phyloP scores from a whole-genome alignment of 2,888 invertebrate species.

The Zaprionus lineosus region DNA sequence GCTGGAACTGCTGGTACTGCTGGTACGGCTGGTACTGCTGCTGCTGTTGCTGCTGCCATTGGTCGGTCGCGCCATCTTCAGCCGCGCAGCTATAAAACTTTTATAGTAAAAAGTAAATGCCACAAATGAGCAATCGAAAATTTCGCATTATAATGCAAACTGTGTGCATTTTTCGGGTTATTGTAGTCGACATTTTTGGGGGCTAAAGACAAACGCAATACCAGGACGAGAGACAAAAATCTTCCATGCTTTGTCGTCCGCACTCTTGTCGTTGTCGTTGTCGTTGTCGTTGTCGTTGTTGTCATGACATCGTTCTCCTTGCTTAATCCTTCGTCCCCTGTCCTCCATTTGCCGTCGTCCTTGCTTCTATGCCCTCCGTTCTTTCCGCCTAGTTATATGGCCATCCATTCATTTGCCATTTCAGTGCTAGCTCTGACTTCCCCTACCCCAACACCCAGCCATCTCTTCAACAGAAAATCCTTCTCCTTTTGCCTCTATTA shows the following conservation, averaged over 20 bases:
- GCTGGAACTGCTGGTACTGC: conserved; percentile 6
- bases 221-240: too few species aligned
- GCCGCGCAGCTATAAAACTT: conserved; percentile 65
- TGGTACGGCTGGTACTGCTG: conserved; percentile 1
- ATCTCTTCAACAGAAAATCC: neutral
- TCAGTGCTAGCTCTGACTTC: neutral
- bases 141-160: conserved; percentile 79
- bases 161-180: conserved; percentile 76
- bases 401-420: conserved; percentile 48
- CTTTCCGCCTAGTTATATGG: too few species aligned
- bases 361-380: too few species aligned
- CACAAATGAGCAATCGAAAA: conserved; percentile 81
- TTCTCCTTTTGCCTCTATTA: conserved; percentile 53
- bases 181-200: conserved; percentile 62
- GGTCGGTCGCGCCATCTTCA: conserved; percentile 51
- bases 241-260: too few species aligned
- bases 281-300: too few species aligned
- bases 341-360: conserved; percentile 3
- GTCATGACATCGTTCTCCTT: too few species aligned
- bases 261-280: conserved; percentile 24
- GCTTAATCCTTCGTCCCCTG: neutral
- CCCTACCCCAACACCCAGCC: neutral
- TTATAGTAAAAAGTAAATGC: conserved; percentile 76
- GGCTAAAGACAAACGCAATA: conserved; percentile 67
- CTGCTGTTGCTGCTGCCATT: conserved; percentile 13